Percentiles rank a stretch among this genome's conserved stretches.
Evolutionary conservation across 2,113 vertebrate genomes (phyloP).

Genomic region (Cairina moschata): DNA sequence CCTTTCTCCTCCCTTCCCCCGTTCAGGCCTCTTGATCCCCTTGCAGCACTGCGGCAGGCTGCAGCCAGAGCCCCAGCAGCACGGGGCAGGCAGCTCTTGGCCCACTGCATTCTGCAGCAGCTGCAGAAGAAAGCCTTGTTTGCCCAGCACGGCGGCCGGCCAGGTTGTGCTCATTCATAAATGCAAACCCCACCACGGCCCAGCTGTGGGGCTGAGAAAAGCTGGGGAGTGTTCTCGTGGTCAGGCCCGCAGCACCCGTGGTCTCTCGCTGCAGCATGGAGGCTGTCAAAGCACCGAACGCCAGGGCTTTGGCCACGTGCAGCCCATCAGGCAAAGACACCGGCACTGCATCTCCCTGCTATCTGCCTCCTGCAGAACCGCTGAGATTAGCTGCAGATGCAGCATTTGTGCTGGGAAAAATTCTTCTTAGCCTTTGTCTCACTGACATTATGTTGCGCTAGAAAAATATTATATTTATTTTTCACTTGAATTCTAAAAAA

Average conservation of each 20-base stretch:
- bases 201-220: neutral
- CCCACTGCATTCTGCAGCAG: neutral
- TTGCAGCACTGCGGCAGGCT: neutral
- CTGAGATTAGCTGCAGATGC: neutral
- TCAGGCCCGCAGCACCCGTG: rapidly evolving
- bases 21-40: neutral
- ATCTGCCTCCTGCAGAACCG: neutral
- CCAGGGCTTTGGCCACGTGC: neutral
- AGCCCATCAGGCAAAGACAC: neutral
- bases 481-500: neutral
- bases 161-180: neutral
- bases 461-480: neutral
- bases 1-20: neutral
- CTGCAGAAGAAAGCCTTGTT: neutral
- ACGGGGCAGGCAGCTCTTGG: neutral
- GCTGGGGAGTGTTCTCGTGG: rapidly evolving
- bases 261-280: neutral
- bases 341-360: neutral
- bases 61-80: neutral
- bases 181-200: neutral
- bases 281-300: neutral
- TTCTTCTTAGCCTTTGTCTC: neutral
- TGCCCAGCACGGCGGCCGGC: rapidly evolving
- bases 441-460: neutral
- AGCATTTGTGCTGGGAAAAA: neutral